These are phyloP conservation scores for Astropecten irregularis DNA, from an alignment of 53 echinoderm and acorn worm genomes.

Conservation along the genomic window DNA sequence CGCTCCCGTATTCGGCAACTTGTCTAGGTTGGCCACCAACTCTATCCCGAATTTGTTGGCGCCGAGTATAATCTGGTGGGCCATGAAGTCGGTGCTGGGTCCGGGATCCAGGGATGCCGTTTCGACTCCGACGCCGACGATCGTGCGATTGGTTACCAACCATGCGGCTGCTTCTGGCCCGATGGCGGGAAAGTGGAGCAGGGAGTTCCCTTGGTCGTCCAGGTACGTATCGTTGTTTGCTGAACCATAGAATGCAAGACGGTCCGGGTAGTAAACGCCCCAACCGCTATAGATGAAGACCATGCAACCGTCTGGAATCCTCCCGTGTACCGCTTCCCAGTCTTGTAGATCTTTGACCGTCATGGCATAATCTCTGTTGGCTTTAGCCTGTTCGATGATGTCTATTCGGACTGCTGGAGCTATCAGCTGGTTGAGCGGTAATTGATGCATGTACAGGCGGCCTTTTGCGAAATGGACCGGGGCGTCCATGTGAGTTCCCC, in stretches of 20 bases:
- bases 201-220: background rate
- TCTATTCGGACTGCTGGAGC: conserved; percentile 32
- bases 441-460: background rate
- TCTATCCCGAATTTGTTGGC: conserved; percentile 20
- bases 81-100: background rate
- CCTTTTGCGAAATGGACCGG: conserved; percentile 40
- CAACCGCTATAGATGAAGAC: conserved; percentile 32
- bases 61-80: background rate
- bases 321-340: conserved; percentile 29
- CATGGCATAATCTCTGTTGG: background rate
- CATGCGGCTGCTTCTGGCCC: conserved; percentile 12
- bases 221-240: background rate
- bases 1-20: too few species aligned
- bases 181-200: conserved; percentile 8
- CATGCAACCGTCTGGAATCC: conserved; percentile 31
- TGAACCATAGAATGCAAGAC: background rate
- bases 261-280: conserved; percentile 28
- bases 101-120: conserved; percentile 17
- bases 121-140: conserved; percentile 11
- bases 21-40: conserved; percentile 29
- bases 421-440: conserved; percentile 12
- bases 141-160: conserved; percentile 22
- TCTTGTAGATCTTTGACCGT: conserved; percentile 19
- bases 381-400: conserved; percentile 9
- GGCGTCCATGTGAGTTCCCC: conserved; percentile 49